phyloP scores from a whole-genome alignment of 2,797 vertebrate species.

The Percopsis omiscomaycus region DNA sequence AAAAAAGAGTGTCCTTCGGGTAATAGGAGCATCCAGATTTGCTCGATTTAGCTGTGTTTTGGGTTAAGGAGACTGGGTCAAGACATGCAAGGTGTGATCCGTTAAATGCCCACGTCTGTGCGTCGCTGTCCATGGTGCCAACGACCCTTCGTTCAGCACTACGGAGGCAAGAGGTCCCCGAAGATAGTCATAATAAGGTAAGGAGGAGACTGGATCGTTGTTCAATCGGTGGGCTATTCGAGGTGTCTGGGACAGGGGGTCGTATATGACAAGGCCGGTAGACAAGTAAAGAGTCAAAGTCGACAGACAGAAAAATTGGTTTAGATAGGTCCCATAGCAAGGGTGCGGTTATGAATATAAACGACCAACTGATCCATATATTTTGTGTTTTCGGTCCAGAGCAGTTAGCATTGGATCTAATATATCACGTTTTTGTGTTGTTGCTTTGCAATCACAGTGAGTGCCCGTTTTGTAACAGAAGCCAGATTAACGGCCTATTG shows the following conservation, averaged over 20 bases:
- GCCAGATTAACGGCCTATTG: neutral
- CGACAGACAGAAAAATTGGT: neutral
- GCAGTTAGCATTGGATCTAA: too few relatives aligned
- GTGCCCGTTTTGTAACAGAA: conserved; percentile 33
- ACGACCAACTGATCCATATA: conserved; percentile 22
- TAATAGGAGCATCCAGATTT: conserved; percentile 13
- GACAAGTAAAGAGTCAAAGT: conserved; percentile 1
- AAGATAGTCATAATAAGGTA: conserved; percentile 72
- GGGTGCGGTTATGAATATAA: conserved; percentile 70
- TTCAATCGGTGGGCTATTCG: conserved; percentile 21
- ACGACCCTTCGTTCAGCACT: conserved; percentile 72
- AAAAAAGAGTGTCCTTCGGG: conserved; percentile 22
- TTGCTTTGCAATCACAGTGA: conserved; percentile 36
- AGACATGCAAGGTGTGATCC: conserved; percentile 67
- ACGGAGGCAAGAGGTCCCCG: conserved; percentile 66
- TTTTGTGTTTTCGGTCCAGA: too few relatives aligned
- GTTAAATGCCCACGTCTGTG: conserved; percentile 79
- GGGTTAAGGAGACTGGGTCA: conserved; percentile 24
- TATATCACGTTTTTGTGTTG: conserved; percentile 12
- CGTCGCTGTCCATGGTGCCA: conserved; percentile 80
- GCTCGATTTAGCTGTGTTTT: conserved; percentile 9
- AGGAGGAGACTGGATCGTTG: conserved; percentile 56
- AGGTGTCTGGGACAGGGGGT: neutral
- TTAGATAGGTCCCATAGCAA: conserved; percentile 30
- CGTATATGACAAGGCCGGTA: neutral